These are phyloP conservation scores for Dryoscopus gambensis DNA, from an alignment of 2,113 vertebrate genomes.

Conservation along the genomic window DNA sequence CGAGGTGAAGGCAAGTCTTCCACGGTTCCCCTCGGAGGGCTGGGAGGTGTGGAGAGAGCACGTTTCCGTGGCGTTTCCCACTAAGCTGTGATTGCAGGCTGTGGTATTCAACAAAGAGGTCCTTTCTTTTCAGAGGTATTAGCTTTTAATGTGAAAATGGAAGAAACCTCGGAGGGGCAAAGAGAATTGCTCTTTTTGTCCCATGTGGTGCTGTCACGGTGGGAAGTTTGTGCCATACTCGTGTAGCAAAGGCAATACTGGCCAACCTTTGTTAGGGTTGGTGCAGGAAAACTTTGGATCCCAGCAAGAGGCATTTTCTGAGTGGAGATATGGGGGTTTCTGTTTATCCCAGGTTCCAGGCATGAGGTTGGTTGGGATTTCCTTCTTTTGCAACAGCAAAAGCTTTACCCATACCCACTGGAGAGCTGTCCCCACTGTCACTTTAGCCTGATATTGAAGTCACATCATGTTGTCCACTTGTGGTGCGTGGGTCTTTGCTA, in stretches of 20 bases:
- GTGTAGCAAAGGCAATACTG: slow-evolving; percentile 33
- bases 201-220: not conserved
- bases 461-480: not conserved
- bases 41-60: not conserved
- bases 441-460: not conserved
- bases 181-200: not conserved
- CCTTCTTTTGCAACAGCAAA: not conserved
- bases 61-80: not conserved
- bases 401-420: not conserved
- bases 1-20: slow-evolving; percentile 38
- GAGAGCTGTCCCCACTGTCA: not conserved
- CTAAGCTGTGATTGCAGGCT: slow-evolving; percentile 2
- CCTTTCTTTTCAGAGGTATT: slow-evolving; percentile 46
- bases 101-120: not conserved
- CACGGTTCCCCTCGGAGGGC: not conserved
- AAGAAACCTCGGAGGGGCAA: not conserved
- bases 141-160: slow-evolving; percentile 49
- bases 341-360: not conserved
- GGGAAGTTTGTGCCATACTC: slow-evolving; percentile 49
- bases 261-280: slow-evolving; percentile 46
- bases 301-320: not conserved
- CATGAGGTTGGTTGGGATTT: not conserved
- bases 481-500: not conserved
- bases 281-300: not conserved
- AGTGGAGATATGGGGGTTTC: not conserved